Percentiles rank a stretch among this genome's conserved stretches.
Conservation (phyloP, 2,113 vertebrate genomes). For the Oreotragus oreotragus region DNA sequence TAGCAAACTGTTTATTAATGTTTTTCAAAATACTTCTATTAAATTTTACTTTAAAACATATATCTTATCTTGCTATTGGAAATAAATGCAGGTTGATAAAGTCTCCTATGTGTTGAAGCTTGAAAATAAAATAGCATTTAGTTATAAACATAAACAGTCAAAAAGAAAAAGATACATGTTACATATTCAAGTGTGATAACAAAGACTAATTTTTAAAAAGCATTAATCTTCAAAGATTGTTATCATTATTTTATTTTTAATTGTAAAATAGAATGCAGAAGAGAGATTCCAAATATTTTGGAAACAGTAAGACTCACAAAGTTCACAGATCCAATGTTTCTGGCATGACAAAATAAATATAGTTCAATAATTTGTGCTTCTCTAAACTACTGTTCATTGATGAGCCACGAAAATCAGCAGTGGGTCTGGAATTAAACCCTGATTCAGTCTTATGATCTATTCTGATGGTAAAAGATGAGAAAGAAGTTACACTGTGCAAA, state of each 20-base stretch:
- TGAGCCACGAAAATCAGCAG: not conserved
- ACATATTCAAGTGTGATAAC: not conserved
- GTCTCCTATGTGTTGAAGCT: not conserved
- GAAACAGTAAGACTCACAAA: not conserved
- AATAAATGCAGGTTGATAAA: not conserved
- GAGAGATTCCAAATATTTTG: not conserved
- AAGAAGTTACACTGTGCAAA: not conserved
- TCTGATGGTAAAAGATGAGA: not conserved
- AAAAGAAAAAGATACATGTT: not conserved
- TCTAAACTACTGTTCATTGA: not conserved
- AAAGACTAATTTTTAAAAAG: not conserved
- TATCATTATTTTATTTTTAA: not conserved
- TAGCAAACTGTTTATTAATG: not conserved
- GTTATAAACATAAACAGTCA: not conserved
- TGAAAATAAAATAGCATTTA: not conserved
- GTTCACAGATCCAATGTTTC: not conserved
- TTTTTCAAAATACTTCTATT: not conserved
- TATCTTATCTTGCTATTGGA: not conserved
- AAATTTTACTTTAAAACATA: not conserved
- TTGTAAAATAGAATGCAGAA: not conserved
- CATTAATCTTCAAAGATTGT: not conserved
- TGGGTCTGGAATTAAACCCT: not conserved
- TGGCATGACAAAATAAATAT: not conserved
- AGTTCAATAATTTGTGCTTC: not conserved
- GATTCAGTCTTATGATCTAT: not conserved